Evolutionary conservation across 2,888 invertebrate genomes (phyloP), one percentile per base, ranked within the genome.

Genomic region (Pecten maximus): DNA sequence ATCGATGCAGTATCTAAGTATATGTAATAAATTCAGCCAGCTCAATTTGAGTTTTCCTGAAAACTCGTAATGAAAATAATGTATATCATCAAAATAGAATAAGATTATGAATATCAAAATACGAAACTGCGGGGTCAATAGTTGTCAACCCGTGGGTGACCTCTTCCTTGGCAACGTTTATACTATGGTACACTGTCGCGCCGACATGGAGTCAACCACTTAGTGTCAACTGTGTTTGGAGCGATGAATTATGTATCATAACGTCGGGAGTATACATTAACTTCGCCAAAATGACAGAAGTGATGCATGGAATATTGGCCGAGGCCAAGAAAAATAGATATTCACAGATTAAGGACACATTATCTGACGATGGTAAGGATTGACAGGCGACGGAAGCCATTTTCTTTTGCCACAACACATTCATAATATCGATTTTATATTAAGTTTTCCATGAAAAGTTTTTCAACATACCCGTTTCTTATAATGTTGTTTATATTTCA

Each of bases 311-410:
- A 91, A 91, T 96, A 88, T 93, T 96, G 93, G 94, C 95, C 40
- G 96, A 96, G 88, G 96, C 96, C 94, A 96, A 95, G 93, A 96
- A 95, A 89, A 96, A 95, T 88, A 95, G 93, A 92, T 96, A 94
- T 94, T 96, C 96, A 6, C 92, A 94, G 15, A 95, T 96, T 54
- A 94, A 94, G 89, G 94, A 94, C 88, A 92, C 91, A 74, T 92
- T 96, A 40, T 95, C 96, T 10, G 96, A 96, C 89, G 95, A 96
- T 87, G 96, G 96, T 96, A 92, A 94, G 96, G 40, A 88, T 87
- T 89, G 54, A 8, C 28, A 60, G 88, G 40, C 28, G 40, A 39
- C 60, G 40, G 35, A 28, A 50, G 48, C 54, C 40, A 50, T 50
- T 88, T 44, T 50, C 40, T 40, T 74, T 87, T 40, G 6, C 28